A percentile compares a stretch with the other conserved stretches of the same genome.
Evolutionary conservation across 2,113 vertebrate species (phyloP).

Genomic region (Psettodes erumei): DNA sequence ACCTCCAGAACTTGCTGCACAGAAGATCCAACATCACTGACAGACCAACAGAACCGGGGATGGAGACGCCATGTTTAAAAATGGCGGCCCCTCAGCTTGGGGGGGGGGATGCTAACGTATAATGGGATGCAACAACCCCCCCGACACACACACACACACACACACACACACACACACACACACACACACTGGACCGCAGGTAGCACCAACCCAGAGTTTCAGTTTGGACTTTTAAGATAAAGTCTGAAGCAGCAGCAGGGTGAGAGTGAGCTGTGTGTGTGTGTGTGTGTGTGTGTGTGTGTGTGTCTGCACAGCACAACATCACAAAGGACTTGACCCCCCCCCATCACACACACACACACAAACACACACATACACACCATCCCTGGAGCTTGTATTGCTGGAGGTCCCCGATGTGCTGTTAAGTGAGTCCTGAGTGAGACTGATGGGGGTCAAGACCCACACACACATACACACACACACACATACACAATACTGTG

Average conservation of each 20-base stretch:
- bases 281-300: background rate
- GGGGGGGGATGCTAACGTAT: no score
- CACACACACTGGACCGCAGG: no score
- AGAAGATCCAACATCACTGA: no score
- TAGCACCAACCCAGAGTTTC: no score
- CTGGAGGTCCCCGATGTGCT: slow-evolving; percentile 74
- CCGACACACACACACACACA: no score
- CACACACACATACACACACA: slow-evolving; percentile 21
- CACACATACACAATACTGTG: slow-evolving; percentile 27
- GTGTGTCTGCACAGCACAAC: background rate
- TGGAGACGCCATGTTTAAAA: no score
- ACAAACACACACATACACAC: slow-evolving; percentile 34
- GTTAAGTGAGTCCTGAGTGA: slow-evolving; percentile 83
- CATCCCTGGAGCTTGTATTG: slow-evolving; percentile 53
- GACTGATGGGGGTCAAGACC: slow-evolving; percentile 84
- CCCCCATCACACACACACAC: slow-evolving; percentile 32
- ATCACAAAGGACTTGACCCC: slow-evolving; percentile 10
- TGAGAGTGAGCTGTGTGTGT: background rate
- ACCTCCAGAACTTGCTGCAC: no score
- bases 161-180: no score
- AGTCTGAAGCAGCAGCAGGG: background rate
- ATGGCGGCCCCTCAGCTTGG: no score
- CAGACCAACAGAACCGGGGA: no score
- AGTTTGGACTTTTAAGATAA: background rate
- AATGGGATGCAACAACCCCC: no score